Base-by-base conservation (phyloP, 2,113 vertebrate genomes). In the Chaetodon auriga region DNA sequence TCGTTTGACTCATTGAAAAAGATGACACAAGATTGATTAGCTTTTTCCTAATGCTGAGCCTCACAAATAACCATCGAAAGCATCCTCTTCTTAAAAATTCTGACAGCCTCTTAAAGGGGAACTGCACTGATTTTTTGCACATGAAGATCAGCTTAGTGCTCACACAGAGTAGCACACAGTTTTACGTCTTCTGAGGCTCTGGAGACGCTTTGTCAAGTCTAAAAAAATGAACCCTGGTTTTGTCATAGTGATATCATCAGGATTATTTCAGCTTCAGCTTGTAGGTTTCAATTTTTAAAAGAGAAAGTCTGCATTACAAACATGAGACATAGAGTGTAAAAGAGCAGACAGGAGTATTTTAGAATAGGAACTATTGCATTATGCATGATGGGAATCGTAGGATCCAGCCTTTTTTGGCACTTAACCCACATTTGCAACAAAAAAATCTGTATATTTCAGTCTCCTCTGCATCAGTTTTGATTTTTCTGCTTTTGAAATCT, bases 1-100 rank as follows among this genome's bases (percentile, higher is more conserved):
- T 43, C 0, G 30, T 65, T 54, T 79, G 35, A 71, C 51, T 80
- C 23, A 60, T 82, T 88, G 70, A 61, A 66, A 38, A 72, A 54
- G 36, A 23, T 3, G 2, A 77, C 63, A 35, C n/a, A 69, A 14
- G 75, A 87, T 75, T 25, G 57, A 85, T 79, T 15, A 72, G 3
- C 6, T 38, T 77, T 84, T 45, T 80, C 36, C 74, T n/a, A 60
- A 75, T 25, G 53, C 36, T 43, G 45, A 55, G 23, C 66, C 18
- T 36, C 51, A 18, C 19, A 73, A 66, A 48, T 64, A 71, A 57
- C 49, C 53, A 46, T 48, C 0, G 0, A 41, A 30, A 38, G 15
- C 8, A 15, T 78, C n/a, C 12, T 12, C 51, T 79, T 86, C 66
- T 51, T 51, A 63, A 64, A 58, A 80, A 58, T 45, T 21, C 13